phyloP scores from a whole-genome alignment of 2,113 vertebrate genomes.

The Clinocottus analis region DNA sequence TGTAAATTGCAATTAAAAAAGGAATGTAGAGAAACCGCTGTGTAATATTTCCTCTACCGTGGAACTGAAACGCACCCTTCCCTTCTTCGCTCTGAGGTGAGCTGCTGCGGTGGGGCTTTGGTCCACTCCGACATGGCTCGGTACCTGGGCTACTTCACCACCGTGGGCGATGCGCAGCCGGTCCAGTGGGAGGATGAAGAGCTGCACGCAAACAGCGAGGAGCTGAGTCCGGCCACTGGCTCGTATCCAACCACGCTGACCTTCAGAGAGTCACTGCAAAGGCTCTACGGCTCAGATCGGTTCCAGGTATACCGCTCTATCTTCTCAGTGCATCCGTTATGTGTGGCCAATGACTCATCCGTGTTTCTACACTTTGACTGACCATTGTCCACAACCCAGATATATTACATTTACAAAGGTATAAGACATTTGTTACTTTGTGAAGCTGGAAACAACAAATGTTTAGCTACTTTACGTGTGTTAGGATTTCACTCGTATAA shows the following conservation, averaged over 20 bases:
- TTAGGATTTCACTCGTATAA: background rate
- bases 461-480: background rate
- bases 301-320: slow-evolving; percentile 87
- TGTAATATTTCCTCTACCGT: background rate
- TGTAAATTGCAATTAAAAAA: background rate
- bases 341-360: background rate
- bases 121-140: slow-evolving; percentile 83
- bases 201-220: slow-evolving; percentile 61
- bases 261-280: slow-evolving; percentile 85
- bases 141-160: slow-evolving; percentile 91
- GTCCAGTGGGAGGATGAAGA: slow-evolving; percentile 84
- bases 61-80: background rate
- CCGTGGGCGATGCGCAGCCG: slow-evolving; percentile 87
- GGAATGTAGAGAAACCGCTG: background rate
- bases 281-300: slow-evolving; percentile 85
- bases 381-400: background rate
- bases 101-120: background rate
- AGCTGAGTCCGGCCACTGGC: slow-evolving; percentile 57
- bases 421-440: background rate
- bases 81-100: background rate
- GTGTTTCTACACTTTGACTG: background rate
- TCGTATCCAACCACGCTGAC: slow-evolving; percentile 31
- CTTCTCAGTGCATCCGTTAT: too few species aligned
- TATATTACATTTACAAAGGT: background rate
- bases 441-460: background rate